Percentiles rank a stretch among this genome's conserved stretches.
Conservation (phyloP, 2,797 vertebrate genomes). For the Coendou prehensilis region DNA sequence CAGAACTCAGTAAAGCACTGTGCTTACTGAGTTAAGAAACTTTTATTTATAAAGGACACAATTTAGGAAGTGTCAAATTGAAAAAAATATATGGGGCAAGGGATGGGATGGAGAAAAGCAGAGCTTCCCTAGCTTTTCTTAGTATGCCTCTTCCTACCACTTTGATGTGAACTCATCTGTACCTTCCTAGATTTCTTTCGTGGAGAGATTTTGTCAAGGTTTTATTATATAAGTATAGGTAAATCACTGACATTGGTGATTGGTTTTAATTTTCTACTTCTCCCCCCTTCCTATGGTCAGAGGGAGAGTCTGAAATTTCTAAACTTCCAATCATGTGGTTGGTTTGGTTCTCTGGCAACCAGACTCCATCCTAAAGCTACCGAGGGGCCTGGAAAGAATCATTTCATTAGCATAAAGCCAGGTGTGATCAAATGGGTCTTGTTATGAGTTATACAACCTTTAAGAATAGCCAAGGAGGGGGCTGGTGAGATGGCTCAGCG, state of each 20-base stretch:
- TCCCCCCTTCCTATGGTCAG: neutral
- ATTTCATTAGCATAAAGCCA: neutral
- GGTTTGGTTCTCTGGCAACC: neutral
- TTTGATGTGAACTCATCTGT: neutral
- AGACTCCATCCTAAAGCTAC: neutral
- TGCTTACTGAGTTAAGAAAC: neutral
- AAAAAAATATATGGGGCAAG: neutral
- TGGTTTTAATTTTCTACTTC: neutral
- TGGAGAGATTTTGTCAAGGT: neutral
- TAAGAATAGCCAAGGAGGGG: neutral
- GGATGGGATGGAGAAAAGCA: rapidly evolving
- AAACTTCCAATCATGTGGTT: neutral
- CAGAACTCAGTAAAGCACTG: neutral
- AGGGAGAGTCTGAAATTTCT: neutral
- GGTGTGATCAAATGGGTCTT: neutral
- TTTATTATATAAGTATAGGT: neutral
- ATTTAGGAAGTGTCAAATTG: neutral
- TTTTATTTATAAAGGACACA: neutral
- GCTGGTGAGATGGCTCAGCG: too few species aligned
- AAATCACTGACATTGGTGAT: neutral
- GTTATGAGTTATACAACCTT: neutral
- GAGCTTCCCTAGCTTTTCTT: neutral
- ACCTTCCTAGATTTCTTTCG: neutral
- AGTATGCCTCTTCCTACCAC: neutral
- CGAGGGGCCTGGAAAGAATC: neutral